Evolutionary conservation across 1,140 invertebrate species (phyloP), one percentile per base, ranked within the genome.

Genomic region (Potamilus streckersoni): DNA sequence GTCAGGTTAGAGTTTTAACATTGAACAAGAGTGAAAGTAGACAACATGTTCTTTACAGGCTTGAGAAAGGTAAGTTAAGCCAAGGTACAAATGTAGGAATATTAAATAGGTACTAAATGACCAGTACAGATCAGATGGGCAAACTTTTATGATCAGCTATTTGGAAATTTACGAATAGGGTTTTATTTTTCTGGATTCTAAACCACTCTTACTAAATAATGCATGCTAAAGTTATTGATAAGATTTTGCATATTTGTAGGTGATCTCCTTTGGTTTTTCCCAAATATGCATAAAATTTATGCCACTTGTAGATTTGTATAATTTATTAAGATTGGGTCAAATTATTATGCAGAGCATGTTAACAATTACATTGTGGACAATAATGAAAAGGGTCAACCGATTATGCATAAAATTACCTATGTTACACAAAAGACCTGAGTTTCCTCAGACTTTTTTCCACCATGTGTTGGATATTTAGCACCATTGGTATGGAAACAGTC

Each of bases 21-120:
- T 89, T 96, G 58, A 93, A 94, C 83, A 93, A 94, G 83, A 93
- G 92, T 63, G 93, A 95, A 89, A 93, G 95, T 87, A 92, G 92
- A 78, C 94, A 95, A 90, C 92, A 92, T 57, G 93, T 92, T 74
- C 88, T 95, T 16, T 95, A 94, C 86, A 90, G 92, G 79, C 82
- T 93, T 19, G 91, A 93, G 78, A 92, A 92, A 91, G 92, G 92
- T 93, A 83, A 76, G 80, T 71, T 23, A 5, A 64, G 17, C 61
- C 61, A 27, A 23, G 12, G 19, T 71, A 13, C 38, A 38, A 8
- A 6, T 38, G 38, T 38, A 38, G 4, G 38, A 2, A 38, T 1
- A 20, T 20, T 19, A 13, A 57, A 12, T 56, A 17, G n/a, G 6
- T 69, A 57, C 68, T 57, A 56, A 56, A 69, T 49, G 8, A 58